A percentile compares a stretch with the other conserved stretches of the same genome.
Conservation (phyloP, 2,113 vertebrate genomes). For the Geothlypis trichas region DNA sequence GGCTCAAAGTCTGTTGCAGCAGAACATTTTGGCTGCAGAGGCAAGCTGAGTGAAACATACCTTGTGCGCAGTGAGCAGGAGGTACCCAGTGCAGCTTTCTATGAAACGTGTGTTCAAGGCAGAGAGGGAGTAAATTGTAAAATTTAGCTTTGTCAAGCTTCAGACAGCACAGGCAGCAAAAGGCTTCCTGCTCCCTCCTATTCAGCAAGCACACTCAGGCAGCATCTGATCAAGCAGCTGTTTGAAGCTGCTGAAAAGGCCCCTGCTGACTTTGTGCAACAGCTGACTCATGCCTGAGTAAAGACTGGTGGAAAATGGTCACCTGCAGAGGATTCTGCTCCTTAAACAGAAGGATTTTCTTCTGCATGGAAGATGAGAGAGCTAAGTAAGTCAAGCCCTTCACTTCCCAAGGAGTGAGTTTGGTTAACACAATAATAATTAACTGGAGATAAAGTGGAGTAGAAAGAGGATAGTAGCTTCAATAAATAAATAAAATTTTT, state of each 20-base stretch:
- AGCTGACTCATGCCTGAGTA: background rate
- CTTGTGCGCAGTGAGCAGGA: rapidly evolving
- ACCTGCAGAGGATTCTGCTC: background rate
- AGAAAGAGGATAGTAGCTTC: background rate
- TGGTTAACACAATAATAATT: background rate
- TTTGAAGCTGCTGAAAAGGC: background rate
- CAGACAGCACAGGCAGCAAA: background rate
- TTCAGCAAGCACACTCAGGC: background rate
- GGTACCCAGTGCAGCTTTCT: background rate
- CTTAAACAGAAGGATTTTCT: background rate
- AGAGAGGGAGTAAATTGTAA: background rate
- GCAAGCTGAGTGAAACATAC: background rate
- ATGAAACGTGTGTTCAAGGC: background rate
- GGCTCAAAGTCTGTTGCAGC: background rate
- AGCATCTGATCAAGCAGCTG: background rate
- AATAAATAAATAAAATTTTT: background rate
- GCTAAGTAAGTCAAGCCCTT: background rate
- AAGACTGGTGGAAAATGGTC: background rate
- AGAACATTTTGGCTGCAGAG: background rate
- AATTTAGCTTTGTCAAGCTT: background rate
- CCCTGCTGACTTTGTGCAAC: background rate
- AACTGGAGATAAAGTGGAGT: background rate
- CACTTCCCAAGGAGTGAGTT: background rate
- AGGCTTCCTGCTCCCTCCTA: background rate
- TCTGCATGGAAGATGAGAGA: background rate